Conservation (phyloP, 2,113 vertebrate species). For the Meriones unguiculatus region DNA sequence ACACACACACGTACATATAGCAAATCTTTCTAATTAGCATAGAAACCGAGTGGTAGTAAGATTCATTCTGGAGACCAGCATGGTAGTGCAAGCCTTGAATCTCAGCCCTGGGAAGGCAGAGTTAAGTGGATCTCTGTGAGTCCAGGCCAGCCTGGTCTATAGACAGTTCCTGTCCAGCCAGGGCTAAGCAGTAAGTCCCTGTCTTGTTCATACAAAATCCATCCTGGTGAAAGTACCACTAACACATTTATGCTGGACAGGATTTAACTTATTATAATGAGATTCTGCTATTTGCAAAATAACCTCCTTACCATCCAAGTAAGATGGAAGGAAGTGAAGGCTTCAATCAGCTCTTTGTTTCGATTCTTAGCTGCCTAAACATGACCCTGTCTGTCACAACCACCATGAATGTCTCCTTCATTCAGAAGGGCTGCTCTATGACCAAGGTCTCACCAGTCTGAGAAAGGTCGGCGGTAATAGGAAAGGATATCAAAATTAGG, state of each 20-base stretch:
- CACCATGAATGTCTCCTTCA: neutral
- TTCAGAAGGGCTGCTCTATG: neutral
- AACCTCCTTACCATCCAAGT: slow-evolving; percentile 35
- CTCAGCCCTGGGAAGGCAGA: neutral
- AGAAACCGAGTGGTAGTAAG: slow-evolving; percentile 31
- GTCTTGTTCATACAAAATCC: neutral
- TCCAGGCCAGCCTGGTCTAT: neutral
- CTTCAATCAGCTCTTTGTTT: slow-evolving; percentile 57
- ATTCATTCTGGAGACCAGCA: neutral
- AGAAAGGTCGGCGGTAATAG: neutral
- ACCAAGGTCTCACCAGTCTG: neutral
- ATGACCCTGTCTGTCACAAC: neutral
- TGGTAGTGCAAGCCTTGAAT: neutral
- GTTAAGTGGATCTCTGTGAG: neutral
- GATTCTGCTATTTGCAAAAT: slow-evolving; percentile 59
- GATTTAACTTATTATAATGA: neutral
- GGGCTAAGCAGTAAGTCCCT: neutral
- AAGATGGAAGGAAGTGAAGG: neutral
- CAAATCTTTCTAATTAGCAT: slow-evolving; percentile 22
- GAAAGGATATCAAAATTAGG: slow-evolving; percentile 42
- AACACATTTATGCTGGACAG: neutral
- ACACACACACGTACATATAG: neutral
- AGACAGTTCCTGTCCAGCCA: neutral
- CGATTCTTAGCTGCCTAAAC: neutral
- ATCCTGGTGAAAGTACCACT: neutral